These are phyloP conservation scores for Steinernema scapterisci DNA, from an alignment of 2,888 invertebrate species.

Conservation along the genomic window DNA sequence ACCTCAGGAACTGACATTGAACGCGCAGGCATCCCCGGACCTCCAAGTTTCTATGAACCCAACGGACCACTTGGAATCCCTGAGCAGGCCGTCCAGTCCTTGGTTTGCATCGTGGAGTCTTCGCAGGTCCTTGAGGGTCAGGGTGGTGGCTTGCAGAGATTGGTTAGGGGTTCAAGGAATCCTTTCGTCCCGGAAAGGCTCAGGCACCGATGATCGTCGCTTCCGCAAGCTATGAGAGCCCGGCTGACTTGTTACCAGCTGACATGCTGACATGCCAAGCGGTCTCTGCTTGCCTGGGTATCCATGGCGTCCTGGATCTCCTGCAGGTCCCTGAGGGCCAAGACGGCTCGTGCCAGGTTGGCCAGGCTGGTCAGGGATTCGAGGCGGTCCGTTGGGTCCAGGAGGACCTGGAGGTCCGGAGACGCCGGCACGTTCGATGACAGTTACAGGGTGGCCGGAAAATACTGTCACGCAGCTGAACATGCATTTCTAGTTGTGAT, in stretches of 20 bases:
- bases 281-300: constrained; percentile 31
- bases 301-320: constrained; percentile 35
- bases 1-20: constrained; percentile 2
- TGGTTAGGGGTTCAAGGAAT: too few relatives aligned
- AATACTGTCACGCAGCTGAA: too few relatives aligned
- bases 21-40: constrained; percentile 9
- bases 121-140: too few relatives aligned
- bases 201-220: too few relatives aligned
- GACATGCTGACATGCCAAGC: constrained; percentile 26
- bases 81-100: constrained; percentile 39
- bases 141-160: too few relatives aligned
- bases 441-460: too few relatives aligned
- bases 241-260: too few relatives aligned
- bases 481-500: too few relatives aligned
- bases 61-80: constrained; percentile 47
- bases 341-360: constrained; percentile 28
- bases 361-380: constrained; percentile 45
- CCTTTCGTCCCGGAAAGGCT: too few relatives aligned
- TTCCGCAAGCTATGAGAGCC: too few relatives aligned
- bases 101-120: too few relatives aligned
- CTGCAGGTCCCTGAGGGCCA: constrained; percentile 34
- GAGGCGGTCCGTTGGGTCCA: constrained; percentile 47
- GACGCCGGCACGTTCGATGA: constrained; percentile 16
- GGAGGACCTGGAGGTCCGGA: constrained; percentile 41
- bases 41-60: constrained; percentile 44